Percentiles rank a stretch among this genome's conserved stretches.
Evolutionary conservation across 2,888 invertebrate species (phyloP).

Genomic region (Dermolepida albohirtum): DNA sequence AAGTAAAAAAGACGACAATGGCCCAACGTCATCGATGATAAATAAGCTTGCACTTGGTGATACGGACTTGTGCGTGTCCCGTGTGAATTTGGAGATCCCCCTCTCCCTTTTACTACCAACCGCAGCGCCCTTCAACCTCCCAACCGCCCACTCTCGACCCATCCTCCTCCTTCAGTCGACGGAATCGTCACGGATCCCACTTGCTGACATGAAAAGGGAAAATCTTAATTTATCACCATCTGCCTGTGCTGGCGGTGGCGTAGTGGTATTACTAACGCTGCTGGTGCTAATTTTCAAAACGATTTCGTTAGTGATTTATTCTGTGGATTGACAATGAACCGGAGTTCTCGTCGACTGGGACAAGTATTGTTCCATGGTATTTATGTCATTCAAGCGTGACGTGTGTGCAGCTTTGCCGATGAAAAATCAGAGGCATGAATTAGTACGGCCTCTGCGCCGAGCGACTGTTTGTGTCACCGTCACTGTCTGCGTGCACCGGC

Average conservation of each 20-base stretch:
- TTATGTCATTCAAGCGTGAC: conserved; percentile 21
- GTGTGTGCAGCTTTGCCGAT: conserved; percentile 24
- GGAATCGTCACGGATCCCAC: conserved; percentile 23
- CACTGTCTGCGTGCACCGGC: conserved; percentile 8
- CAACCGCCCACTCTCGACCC: background rate
- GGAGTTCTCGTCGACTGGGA: conserved; percentile 24
- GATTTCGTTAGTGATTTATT: conserved; percentile 33
- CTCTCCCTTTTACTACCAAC: background rate
- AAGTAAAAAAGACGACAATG: conserved; percentile 13
- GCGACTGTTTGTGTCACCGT: conserved; percentile 25
- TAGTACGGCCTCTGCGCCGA: background rate
- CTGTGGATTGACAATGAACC: conserved; percentile 30
- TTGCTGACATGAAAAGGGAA: conserved; percentile 27
- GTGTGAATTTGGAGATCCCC: conserved; percentile 13
- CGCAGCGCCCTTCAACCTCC: too few species aligned
- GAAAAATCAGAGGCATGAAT: conserved; percentile 23
- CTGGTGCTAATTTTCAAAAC: conserved; percentile 31
- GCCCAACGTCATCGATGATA: conserved; percentile 18
- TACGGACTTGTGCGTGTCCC: conserved; percentile 21
- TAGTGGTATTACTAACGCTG: conserved; percentile 19
- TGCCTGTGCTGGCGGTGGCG: conserved; percentile 5
- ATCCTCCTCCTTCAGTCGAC: conserved; percentile 11
- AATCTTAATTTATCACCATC: conserved; percentile 30
- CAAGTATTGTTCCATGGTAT: conserved; percentile 29
- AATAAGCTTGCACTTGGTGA: conserved; percentile 22